Evolutionary conservation across 2,797 vertebrate species (phyloP), one percentile per base, ranked within the genome.

Genomic region (Neosilurus hyrtlii): DNA sequence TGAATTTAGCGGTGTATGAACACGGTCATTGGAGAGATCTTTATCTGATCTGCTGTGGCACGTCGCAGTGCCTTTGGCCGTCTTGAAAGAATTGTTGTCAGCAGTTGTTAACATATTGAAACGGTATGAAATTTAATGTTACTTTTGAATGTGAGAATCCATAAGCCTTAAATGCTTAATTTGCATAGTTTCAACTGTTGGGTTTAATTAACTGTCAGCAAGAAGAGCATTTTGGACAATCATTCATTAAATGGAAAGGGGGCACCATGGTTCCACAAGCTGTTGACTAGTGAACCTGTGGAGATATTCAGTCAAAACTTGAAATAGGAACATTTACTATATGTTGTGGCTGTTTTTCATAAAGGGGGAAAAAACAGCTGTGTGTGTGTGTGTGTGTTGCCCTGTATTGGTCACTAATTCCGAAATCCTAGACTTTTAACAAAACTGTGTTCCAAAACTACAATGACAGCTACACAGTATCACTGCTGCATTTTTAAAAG

Each of bases 171-270:
- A 12, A 22, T 24, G 35, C 8, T 11, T 26, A 16, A 51, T 70
- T 70, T 18, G 9, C 24, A 71, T 70, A 70, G 59, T 82, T 63
- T 54, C 52, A 22, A 70, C 68, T 30, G 61, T 72, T 72, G 14
- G 8, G 22, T 81, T 57, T 43, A 18, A 37, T 35, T 56, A 12
- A 54, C 24, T 74, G 49, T 65, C 62, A 43, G 52, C 14, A 74
- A 7, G 7, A 74, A 66, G 56, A 67, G 51, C 30, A 75, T 75
- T 82, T 43, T 54, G 37, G 30, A 67, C 15, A 49, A 4, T 57
- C 9, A 43, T 68, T 59, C 9, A 43, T 49, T 59, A 57, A 82
- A 26, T 59, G 24, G 30, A 54, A 63, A 70, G 20, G 0, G 4
- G 65, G 35, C 52, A 71, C 22, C 54, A 72, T 49, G 52, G 79